phyloP scores from a whole-genome alignment of 30 jellyfish, hydroid and myxozoan genomes.

The Aurelia sp. region DNA sequence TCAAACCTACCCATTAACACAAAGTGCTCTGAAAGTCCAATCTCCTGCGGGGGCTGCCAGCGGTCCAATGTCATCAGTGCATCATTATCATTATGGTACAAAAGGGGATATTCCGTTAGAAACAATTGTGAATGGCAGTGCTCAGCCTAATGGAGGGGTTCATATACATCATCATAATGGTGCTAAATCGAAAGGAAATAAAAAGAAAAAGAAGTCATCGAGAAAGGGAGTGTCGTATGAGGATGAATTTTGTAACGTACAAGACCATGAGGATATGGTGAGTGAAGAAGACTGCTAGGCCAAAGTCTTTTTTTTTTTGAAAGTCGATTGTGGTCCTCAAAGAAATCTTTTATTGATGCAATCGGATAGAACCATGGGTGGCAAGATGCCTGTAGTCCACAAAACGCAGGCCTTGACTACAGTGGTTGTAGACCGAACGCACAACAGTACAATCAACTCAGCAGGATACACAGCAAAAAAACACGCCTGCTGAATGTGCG shows the following conservation, averaged over 20 bases:
- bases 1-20: slow-evolving; percentile 27
- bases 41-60: neutral
- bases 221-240: slow-evolving; percentile 3
- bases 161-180: slow-evolving; percentile 32
- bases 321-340: too few species aligned
- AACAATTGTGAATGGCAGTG: slow-evolving; percentile 5
- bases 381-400: slow-evolving; percentile 20
- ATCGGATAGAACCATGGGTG: too few species aligned
- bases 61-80: slow-evolving; percentile 24
- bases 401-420: neutral
- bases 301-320: too few species aligned
- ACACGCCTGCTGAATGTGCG: too few species aligned
- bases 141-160: slow-evolving; percentile 12
- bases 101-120: slow-evolving; percentile 9
- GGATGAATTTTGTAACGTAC: slow-evolving; percentile 37
- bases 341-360: too few species aligned
- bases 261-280: slow-evolving; percentile 46
- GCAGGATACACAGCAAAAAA: too few species aligned
- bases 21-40: slow-evolving; percentile 3
- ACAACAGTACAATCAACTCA: too few species aligned
- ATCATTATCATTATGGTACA: slow-evolving; percentile 48
- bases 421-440: too few species aligned
- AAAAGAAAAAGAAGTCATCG: neutral
- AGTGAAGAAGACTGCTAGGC: neutral
- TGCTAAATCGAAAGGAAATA: neutral